Evolutionary conservation across 30 jellyfish, hydroid and myxozoan genomes (phyloP).

Genomic region (Phacellophora camtschatica): DNA sequence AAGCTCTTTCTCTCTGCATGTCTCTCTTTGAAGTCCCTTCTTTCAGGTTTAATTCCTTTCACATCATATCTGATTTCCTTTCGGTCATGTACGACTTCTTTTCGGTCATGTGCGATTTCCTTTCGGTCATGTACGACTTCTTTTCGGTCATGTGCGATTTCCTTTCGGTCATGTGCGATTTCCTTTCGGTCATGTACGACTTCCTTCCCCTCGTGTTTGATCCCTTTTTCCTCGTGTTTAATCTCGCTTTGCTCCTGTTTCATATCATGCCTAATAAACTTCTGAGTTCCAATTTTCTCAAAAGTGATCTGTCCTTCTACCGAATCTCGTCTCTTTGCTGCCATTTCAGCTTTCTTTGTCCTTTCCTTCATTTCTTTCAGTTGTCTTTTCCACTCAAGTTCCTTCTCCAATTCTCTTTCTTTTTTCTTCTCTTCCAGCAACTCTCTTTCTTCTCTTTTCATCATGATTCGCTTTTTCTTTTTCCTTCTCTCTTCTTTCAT

Average conservation of each 20-base stretch:
- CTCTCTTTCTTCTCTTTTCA: constrained; percentile 36
- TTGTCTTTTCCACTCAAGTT: constrained; percentile 40
- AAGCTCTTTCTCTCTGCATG: not conserved
- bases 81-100: too few species aligned
- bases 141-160: too few species aligned
- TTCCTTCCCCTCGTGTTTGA: not conserved
- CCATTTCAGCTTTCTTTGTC: constrained; percentile 47
- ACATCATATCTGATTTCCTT: too few species aligned
- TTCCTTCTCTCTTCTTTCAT: not conserved
- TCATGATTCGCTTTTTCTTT: not conserved
- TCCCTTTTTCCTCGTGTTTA: not conserved
- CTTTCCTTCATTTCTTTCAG: constrained; percentile 60
- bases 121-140: too few species aligned
- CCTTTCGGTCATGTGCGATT: too few species aligned
- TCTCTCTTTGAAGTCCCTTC: not conserved
- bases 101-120: too few species aligned
- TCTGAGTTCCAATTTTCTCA: constrained; percentile 47
- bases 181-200: too few species aligned
- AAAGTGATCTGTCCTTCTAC: constrained; percentile 35
- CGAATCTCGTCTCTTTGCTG: constrained; percentile 39
- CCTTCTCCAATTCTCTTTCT: constrained; percentile 38
- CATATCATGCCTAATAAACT: not conserved
- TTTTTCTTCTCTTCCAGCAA: too few species aligned
- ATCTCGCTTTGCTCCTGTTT: not conserved
- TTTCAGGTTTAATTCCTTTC: not conserved